These are phyloP conservation scores for Corythaeola cristata DNA, from an alignment of 2,113 vertebrate species.

Conservation along the genomic window DNA sequence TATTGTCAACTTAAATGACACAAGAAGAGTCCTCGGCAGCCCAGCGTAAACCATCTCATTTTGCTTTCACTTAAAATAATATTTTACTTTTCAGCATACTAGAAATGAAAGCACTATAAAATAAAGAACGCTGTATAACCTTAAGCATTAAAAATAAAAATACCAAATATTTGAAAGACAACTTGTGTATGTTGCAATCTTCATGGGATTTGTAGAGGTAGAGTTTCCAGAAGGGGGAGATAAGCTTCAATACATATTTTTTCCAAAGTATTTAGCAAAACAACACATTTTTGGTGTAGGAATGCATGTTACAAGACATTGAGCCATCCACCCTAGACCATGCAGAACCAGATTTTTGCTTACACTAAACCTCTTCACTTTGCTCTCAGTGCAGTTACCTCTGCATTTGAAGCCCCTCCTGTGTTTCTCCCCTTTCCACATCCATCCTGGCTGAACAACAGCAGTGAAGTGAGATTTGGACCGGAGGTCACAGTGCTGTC, in stretches of 20 bases:
- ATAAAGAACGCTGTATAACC: not conserved
- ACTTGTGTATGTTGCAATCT: not conserved
- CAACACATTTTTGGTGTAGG: not conserved
- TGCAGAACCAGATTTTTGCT: not conserved
- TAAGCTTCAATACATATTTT: not conserved
- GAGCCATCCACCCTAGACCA: not conserved
- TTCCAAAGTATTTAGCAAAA: not conserved
- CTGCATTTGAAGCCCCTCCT: not conserved
- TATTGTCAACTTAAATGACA: rapidly evolving
- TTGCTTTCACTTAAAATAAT: not conserved
- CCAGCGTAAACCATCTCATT: not conserved
- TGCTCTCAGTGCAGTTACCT: not conserved
- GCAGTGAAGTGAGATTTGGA: not conserved
- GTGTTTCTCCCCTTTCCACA: not conserved
- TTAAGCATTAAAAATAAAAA: not conserved
- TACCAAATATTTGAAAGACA: not conserved
- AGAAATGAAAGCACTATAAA: not conserved
- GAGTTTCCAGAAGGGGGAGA: slow-evolving; percentile 13
- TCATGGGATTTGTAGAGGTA: not conserved
- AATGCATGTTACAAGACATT: not conserved
- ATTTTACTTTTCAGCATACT: not conserved
- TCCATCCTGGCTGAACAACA: not conserved
- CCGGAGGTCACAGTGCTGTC: not conserved
- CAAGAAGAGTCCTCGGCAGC: not conserved
- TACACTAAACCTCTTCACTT: not conserved